phyloP scores from a whole-genome alignment of 1,140 invertebrate species.

The Drosophila pseudoobscura region DNA sequence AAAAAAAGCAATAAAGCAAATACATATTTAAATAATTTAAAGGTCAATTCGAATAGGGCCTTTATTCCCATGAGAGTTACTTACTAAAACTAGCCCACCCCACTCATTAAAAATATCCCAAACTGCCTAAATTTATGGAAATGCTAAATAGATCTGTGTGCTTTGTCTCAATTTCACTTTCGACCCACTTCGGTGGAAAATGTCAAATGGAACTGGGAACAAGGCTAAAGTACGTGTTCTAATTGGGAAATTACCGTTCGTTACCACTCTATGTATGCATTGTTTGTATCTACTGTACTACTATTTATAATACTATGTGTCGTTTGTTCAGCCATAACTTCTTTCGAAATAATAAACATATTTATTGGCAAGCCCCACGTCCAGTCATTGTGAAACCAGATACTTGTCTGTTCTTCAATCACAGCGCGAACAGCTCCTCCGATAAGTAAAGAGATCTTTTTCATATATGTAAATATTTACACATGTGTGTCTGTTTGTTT shows the following conservation, averaged over 20 bases:
- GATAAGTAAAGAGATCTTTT: slow-evolving; percentile 1
- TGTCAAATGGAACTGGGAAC: too few relatives aligned
- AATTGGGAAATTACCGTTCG: too few relatives aligned
- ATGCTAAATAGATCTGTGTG: too few relatives aligned
- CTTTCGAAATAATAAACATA: too few relatives aligned
- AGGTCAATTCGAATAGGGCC: slow-evolving; percentile 12
- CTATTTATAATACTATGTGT: too few relatives aligned
- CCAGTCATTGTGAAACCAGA: background rate
- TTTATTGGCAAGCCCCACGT: background rate
- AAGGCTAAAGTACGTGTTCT: too few relatives aligned
- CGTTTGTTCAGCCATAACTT: too few relatives aligned
- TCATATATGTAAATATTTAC: slow-evolving; percentile 8
- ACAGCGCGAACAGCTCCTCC: too few relatives aligned
- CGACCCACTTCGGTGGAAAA: too few relatives aligned
- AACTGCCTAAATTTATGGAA: background rate
- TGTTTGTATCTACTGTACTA: too few relatives aligned
- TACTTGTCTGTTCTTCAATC: background rate
- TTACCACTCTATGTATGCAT: background rate
- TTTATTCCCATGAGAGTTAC: slow-evolving; percentile 1
- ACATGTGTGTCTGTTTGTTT: background rate
- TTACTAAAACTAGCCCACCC: slow-evolving; percentile 4
- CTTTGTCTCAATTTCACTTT: too few relatives aligned
- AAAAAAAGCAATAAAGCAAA: slow-evolving; percentile 14
- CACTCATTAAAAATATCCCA: background rate
- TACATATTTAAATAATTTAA: slow-evolving; percentile 31